These are phyloP conservation scores for Drosophila hamatofila DNA, from an alignment of 2,888 invertebrate genomes.

Conservation along the genomic window DNA sequence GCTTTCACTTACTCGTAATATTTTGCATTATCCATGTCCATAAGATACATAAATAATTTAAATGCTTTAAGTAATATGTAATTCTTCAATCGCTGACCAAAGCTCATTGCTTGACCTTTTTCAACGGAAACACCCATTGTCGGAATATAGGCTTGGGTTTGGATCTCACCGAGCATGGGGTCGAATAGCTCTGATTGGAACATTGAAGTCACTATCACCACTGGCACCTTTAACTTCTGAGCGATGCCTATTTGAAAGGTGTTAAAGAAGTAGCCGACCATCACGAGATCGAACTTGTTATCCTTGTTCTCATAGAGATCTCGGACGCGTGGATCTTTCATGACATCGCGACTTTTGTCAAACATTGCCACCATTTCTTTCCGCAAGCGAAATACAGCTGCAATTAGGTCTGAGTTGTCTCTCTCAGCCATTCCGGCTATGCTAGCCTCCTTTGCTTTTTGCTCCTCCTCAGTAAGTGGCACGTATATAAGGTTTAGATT, in stretches of 20 bases:
- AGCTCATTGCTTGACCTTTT: slow-evolving; percentile 44
- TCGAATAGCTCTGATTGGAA: slow-evolving; percentile 51
- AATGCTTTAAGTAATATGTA: neutral
- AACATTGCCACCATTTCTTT: slow-evolving; percentile 28
- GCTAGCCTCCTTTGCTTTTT: slow-evolving; percentile 14
- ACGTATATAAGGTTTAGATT: slow-evolving; percentile 67
- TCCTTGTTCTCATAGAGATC: slow-evolving; percentile 72
- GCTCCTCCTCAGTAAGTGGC: slow-evolving; percentile 50
- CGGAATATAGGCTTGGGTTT: slow-evolving; percentile 71
- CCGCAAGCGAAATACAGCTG: slow-evolving; percentile 23
- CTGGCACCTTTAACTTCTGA: slow-evolving; percentile 78
- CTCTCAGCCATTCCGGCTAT: slow-evolving; percentile 43
- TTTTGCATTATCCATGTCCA: slow-evolving; percentile 24
- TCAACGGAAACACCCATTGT: slow-evolving; percentile 28
- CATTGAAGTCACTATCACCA: slow-evolving; percentile 44
- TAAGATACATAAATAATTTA: neutral
- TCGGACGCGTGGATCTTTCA: slow-evolving; percentile 65
- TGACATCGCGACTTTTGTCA: slow-evolving; percentile 27
- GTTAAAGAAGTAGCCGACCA: slow-evolving; percentile 82
- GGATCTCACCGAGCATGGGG: slow-evolving; percentile 70
- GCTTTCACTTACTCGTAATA: slow-evolving; percentile 47
- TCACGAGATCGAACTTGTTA: slow-evolving; percentile 79
- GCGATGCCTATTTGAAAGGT: slow-evolving; percentile 73
- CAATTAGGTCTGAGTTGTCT: slow-evolving; percentile 49
- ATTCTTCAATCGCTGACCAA: slow-evolving; percentile 61